Percentiles rank a stretch among this genome's conserved stretches.
Evolutionary conservation across 2,113 vertebrate species (phyloP).

Genomic region (Microtus pennsylvanicus): DNA sequence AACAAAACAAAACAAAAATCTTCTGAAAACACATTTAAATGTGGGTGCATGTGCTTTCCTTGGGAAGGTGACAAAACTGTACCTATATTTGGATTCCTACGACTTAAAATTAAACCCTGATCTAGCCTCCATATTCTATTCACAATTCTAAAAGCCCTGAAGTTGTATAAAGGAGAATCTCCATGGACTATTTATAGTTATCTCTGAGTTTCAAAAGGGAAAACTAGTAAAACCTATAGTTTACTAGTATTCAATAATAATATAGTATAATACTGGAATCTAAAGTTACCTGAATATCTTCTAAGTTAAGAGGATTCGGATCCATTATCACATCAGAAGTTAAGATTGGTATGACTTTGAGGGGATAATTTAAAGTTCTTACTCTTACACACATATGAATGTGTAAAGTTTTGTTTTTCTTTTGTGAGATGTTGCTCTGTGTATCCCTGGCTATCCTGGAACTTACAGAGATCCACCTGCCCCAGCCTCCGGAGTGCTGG

Average conservation of each 20-base stretch:
- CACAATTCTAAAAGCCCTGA: background rate
- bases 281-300: background rate
- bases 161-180: background rate
- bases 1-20: background rate
- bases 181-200: background rate
- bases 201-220: background rate
- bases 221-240: conserved; percentile 26
- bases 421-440: too few relatives aligned
- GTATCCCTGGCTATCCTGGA: too few relatives aligned
- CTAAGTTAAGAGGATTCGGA: background rate
- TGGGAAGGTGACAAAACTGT: background rate
- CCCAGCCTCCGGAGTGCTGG: too few relatives aligned
- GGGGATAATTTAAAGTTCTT: conserved; percentile 7
- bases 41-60: background rate
- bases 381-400: background rate
- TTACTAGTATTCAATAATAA: too few relatives aligned
- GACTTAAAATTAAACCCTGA: conserved; percentile 46
- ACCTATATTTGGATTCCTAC: background rate
- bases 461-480: too few relatives aligned
- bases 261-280: background rate
- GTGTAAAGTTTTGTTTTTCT: background rate
- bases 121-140: background rate
- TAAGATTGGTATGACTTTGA: conserved; percentile 1
- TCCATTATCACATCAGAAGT: conserved; percentile 31
- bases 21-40: conserved; percentile 31